phyloP scores from a whole-genome alignment of 2,888 invertebrate genomes.

The Venustoraphidia nigricollis region DNA sequence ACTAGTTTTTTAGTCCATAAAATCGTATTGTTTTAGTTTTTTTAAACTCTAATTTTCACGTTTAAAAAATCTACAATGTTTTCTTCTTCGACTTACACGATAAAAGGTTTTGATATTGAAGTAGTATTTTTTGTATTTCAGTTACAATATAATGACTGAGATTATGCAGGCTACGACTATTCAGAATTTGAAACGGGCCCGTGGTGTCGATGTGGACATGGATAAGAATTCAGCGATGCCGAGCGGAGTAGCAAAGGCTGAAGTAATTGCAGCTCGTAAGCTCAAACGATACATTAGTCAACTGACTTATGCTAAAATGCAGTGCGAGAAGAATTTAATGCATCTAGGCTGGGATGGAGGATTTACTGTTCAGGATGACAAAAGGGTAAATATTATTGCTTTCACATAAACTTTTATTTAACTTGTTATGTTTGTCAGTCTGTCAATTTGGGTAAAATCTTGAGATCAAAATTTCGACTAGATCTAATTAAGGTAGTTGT shows the following conservation, averaged over 20 bases:
- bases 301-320: conserved; percentile 61
- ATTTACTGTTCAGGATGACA: conserved; percentile 37
- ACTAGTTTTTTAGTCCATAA: too few species aligned
- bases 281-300: conserved; percentile 73
- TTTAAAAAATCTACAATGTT: too few species aligned
- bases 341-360: conserved; percentile 65
- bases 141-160: conserved; percentile 78
- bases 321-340: conserved; percentile 62
- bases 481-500: too few species aligned
- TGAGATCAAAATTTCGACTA: background rate
- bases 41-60: too few species aligned
- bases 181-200: conserved; percentile 75
- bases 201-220: conserved; percentile 57
- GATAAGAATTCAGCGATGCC: conserved; percentile 33
- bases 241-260: conserved; percentile 53
- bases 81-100: too few species aligned
- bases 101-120: too few species aligned
- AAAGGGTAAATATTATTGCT: conserved; percentile 9
- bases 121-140: conserved; percentile 20
- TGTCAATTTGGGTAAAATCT: background rate
- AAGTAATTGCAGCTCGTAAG: conserved; percentile 65
- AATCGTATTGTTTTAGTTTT: too few species aligned
- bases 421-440: background rate
- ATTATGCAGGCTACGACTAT: conserved; percentile 88
- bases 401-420: background rate